These are phyloP conservation scores for Amiota mariae DNA, from an alignment of 2,888 invertebrate genomes.

Conservation along the genomic window DNA sequence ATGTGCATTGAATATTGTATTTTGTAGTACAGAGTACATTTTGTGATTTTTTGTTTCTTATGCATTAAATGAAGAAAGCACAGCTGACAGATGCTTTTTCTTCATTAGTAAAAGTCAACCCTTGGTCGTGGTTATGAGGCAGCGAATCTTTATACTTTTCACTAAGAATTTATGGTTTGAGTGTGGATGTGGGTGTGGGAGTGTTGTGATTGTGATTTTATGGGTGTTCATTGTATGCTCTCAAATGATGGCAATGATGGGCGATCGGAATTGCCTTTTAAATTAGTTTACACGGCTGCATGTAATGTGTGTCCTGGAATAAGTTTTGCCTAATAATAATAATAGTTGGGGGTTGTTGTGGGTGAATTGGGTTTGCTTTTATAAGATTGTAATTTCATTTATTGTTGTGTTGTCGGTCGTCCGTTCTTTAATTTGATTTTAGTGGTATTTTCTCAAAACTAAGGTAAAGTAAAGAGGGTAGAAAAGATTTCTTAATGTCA, in stretches of 20 bases:
- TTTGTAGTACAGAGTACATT: constrained; percentile 6
- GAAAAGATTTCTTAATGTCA: too few relatives aligned
- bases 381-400: too few relatives aligned
- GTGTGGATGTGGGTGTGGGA: constrained; percentile 21
- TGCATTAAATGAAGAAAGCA: constrained; percentile 42
- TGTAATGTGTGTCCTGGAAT: constrained; percentile 60
- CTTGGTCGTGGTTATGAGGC: constrained; percentile 31
- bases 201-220: constrained; percentile 58
- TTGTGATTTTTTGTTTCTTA: constrained; percentile 17
- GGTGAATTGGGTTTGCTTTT: too few relatives aligned
- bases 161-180: background rate
- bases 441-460: too few relatives aligned
- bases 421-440: too few relatives aligned
- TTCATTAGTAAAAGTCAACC: constrained; percentile 65
- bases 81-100: constrained; percentile 68
- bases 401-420: too few relatives aligned
- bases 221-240: constrained; percentile 37
- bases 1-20: constrained; percentile 41
- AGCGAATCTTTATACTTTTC: too few relatives aligned
- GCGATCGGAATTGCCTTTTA: constrained; percentile 55
- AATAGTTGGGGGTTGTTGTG: too few relatives aligned
- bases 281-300: constrained; percentile 65
- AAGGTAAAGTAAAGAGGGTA: too few relatives aligned
- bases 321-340: background rate
- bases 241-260: background rate